phyloP scores from a whole-genome alignment of 2,113 vertebrate genomes.

The Dryoscopus gambensis region DNA sequence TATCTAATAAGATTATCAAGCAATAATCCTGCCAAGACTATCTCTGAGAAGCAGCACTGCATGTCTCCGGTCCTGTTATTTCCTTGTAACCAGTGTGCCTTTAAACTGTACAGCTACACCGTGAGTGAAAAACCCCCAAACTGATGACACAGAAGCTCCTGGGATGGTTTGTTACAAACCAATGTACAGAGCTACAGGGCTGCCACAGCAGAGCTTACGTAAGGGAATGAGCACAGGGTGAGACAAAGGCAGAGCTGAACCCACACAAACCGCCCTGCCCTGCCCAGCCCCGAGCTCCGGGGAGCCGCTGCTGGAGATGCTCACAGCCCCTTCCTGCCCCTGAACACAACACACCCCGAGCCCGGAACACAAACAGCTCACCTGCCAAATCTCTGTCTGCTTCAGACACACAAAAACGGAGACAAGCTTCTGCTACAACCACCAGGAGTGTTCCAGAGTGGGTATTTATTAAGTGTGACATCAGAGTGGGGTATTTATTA shows the following conservation, averaged over 20 bases:
- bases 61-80: not conserved
- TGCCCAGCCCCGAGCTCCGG: not conserved
- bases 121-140: not conserved
- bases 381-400: not conserved
- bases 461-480: not conserved
- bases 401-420: not conserved
- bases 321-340: not conserved
- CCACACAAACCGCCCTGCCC: not conserved
- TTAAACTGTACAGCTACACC: not conserved
- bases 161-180: not conserved
- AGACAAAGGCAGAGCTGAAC: not conserved
- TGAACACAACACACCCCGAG: not conserved
- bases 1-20: constrained; percentile 36
- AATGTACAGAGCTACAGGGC: not conserved
- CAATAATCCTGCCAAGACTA: not conserved
- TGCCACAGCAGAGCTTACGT: not conserved
- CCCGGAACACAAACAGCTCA: not conserved
- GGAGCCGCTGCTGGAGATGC: not conserved
- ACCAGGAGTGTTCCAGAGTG: not conserved
- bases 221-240: not conserved
- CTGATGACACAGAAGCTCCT: not conserved
- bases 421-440: not conserved
- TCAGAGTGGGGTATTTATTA: not conserved
- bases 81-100: rapidly evolving
- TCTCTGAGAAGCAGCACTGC: not conserved